A percentile compares a stretch with the other conserved stretches of the same genome.
Conservation (phyloP, 2,888 invertebrate species). For the Dicyrtomina minuta region DNA sequence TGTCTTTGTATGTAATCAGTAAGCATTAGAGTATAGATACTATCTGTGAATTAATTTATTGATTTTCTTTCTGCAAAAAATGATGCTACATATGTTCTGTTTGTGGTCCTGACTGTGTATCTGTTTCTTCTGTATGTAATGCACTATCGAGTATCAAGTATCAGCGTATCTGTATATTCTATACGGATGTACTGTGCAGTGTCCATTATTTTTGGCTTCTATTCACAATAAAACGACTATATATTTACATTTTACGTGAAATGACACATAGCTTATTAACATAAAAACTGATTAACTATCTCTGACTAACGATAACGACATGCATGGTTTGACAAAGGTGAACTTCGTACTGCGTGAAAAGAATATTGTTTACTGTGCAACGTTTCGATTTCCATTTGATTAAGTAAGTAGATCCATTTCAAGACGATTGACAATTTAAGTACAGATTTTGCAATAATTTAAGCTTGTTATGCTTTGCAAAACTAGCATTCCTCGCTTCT, state of each 20-base stretch:
- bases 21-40: background rate
- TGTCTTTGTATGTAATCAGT: background rate
- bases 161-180: background rate
- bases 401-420: constrained; percentile 12
- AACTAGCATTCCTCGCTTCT: too few relatives aligned
- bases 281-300: constrained; percentile 2
- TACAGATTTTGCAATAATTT: background rate
- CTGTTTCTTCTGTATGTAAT: background rate
- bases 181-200: background rate
- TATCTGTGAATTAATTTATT: too few relatives aligned
- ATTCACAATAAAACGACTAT: constrained; percentile 2
- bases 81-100: background rate
- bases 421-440: background rate
- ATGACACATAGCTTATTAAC: constrained; percentile 9
- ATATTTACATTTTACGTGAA: background rate
- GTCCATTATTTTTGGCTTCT: background rate
- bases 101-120: background rate
- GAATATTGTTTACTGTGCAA: background rate
- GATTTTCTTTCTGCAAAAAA: too few relatives aligned
- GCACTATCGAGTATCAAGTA: too few relatives aligned
- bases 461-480: background rate
- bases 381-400: constrained; percentile 6
- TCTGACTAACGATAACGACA: background rate
- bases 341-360: background rate
- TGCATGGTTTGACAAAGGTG: too few relatives aligned